phyloP scores from a whole-genome alignment of 2,888 invertebrate genomes.

The Erpobdella octoculata region DNA sequence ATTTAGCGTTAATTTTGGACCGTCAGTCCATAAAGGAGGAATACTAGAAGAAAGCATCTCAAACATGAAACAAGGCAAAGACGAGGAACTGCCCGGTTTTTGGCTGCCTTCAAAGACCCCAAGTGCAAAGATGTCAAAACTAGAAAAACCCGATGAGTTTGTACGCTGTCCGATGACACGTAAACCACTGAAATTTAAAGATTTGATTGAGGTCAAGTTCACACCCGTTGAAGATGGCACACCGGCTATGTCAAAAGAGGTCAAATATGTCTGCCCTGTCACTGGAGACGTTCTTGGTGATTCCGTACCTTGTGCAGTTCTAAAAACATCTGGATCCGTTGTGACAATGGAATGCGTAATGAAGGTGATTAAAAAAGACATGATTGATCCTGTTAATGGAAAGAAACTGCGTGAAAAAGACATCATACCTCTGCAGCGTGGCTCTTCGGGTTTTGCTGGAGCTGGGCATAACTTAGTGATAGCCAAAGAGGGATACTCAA shows the following conservation, averaged over 20 bases:
- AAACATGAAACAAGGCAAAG: conserved; percentile 70
- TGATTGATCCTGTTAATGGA: conserved; percentile 85
- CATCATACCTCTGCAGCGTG: conserved; percentile 66
- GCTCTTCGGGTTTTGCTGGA: too few species aligned
- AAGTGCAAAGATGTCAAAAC: conserved; percentile 65
- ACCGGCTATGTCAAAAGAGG: conserved; percentile 68
- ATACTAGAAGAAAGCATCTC: conserved; percentile 59
- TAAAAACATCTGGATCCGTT: conserved; percentile 81
- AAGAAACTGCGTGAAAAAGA: conserved; percentile 75
- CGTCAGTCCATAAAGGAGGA: too few species aligned
- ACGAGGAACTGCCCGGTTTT: conserved; percentile 81
- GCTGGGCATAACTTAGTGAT: too few species aligned
- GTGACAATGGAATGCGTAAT: conserved; percentile 93
- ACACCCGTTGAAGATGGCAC: conserved; percentile 79
- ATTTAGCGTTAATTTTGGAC: too few species aligned
- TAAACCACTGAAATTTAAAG: conserved; percentile 77
- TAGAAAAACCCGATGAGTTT: conserved; percentile 69
- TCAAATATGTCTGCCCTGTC: conserved; percentile 92
- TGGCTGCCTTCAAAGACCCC: conserved; percentile 93
- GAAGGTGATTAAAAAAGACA: conserved; percentile 88
- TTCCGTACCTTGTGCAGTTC: conserved; percentile 83
- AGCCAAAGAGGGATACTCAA: too few species aligned
- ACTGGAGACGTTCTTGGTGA: conserved; percentile 83
- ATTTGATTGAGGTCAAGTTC: conserved; percentile 85
- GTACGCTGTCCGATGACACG: conserved; percentile 77